Base-by-base conservation (phyloP, 2,888 invertebrate species). In the Pyrrhia umbra region DNA sequence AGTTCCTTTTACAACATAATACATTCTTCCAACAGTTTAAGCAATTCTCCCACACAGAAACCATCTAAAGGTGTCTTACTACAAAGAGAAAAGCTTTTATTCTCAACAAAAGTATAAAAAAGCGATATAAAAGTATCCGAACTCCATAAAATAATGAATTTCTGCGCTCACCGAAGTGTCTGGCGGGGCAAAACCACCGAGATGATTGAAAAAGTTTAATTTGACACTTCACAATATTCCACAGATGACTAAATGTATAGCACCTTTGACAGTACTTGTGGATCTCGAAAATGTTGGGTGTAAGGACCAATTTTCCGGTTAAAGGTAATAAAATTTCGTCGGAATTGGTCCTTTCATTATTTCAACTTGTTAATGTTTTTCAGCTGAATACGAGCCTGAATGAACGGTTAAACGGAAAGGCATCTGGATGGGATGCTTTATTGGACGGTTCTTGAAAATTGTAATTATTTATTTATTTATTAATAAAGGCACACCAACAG, bases 131-230 rank as follows among this genome's bases (percentile, higher is more conserved):
- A 79, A 79, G 73, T 76, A 63, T 69, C 66, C 50, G 46, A 42
- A 56, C 65, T 77, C 75, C 50, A 75, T 82, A 74, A 80, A 81
- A 76, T 82, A 83, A 83, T 82, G 82, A 74, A 81, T 79, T 79
- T 74, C 64, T 54, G 56, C 66, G 68, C 65, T 63, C 63, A 54
- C 52, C 58, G 37, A 78, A 79, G 77, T 75, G 74, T 79, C 72
- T 74, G 73, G 70, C 40, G 56, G 55, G 54, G 74, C 60, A 72
- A 72, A 75, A 77, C 77, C 77, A 69, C 61, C 30, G 67, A 51
- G 79, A 82, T 89, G 90, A 90, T 90, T 90, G 90, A 89, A 90
- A 90, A 90, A 90, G 88, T 90, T 90, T 85, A 80, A 86, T 85
- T 86, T 78, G 87, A 87, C 88, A 88, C 83, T 85, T 84, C 80